Conservation (phyloP, 1,140 invertebrate species). For the Pachyrhynchus sulphureomaculatus region DNA sequence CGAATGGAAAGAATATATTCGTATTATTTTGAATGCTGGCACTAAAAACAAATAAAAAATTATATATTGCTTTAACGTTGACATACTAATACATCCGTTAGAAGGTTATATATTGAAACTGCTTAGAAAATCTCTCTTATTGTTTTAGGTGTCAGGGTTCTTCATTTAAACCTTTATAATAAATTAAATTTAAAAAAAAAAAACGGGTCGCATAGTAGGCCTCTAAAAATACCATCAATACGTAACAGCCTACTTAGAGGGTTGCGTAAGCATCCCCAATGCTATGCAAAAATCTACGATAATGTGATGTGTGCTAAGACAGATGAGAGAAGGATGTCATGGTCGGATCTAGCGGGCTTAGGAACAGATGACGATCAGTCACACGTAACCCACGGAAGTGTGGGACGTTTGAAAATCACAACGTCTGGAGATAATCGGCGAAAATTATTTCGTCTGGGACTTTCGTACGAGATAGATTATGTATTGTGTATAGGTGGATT, state of each 20-base stretch:
- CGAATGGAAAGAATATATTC: too few species aligned
- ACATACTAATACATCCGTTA: too few species aligned
- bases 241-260: conserved; percentile 10
- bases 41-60: too few species aligned
- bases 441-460: not conserved
- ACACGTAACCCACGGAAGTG: conserved; percentile 30
- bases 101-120: too few species aligned
- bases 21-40: too few species aligned
- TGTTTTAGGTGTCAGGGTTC: too few species aligned
- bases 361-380: conserved; percentile 39
- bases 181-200: too few species aligned
- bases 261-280: conserved; percentile 1
- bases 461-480: too few species aligned
- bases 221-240: not conserved
- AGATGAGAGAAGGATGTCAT: conserved; percentile 42
- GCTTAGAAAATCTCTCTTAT: too few species aligned
- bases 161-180: too few species aligned
- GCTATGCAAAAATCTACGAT: conserved; percentile 26
- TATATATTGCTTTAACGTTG: too few species aligned
- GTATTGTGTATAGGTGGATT: too few species aligned
- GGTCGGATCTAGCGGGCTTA: conserved; percentile 27
- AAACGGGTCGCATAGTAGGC: not conserved
- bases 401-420: conserved; percentile 36
- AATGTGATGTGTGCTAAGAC: conserved; percentile 39
- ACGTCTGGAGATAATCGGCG: conserved; percentile 11